A percentile compares a stretch with the other conserved stretches of the same genome.
Conservation (phyloP, 2,113 vertebrate genomes). For the Tupaia chinensis region DNA sequence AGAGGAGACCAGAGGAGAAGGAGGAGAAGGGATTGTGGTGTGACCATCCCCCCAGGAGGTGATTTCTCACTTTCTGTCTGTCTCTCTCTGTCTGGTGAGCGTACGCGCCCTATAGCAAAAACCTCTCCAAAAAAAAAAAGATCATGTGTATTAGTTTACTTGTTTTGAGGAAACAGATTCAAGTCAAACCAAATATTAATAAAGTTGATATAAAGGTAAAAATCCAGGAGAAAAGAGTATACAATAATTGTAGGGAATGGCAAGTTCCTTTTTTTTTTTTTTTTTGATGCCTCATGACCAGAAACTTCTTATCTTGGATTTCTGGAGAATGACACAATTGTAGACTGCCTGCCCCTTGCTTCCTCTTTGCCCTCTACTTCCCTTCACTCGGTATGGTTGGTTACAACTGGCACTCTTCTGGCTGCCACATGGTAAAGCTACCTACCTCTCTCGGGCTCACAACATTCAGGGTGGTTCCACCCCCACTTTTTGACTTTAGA, state of each 20-base stretch:
- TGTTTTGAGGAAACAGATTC: conserved; percentile 25
- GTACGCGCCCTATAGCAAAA: too few species aligned
- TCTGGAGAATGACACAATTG: background rate
- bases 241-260: background rate
- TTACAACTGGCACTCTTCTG: background rate
- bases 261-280: conserved; percentile 4
- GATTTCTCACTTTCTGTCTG: too few species aligned
- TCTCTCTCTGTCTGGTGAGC: too few species aligned
- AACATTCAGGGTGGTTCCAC: background rate
- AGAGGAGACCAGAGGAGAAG: too few species aligned
- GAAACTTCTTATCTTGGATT: background rate
- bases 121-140: too few species aligned
- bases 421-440: background rate
- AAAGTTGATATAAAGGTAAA: background rate
- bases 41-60: too few species aligned
- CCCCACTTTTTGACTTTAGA: background rate
- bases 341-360: background rate
- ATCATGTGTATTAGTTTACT: background rate
- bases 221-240: background rate
- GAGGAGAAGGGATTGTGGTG: too few species aligned
- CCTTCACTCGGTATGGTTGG: background rate
- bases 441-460: background rate
- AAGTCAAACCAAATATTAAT: background rate
- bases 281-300: background rate
- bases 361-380: background rate